Base-by-base conservation (phyloP, 2,113 vertebrate genomes). In the Tragulus kanchil region DNA sequence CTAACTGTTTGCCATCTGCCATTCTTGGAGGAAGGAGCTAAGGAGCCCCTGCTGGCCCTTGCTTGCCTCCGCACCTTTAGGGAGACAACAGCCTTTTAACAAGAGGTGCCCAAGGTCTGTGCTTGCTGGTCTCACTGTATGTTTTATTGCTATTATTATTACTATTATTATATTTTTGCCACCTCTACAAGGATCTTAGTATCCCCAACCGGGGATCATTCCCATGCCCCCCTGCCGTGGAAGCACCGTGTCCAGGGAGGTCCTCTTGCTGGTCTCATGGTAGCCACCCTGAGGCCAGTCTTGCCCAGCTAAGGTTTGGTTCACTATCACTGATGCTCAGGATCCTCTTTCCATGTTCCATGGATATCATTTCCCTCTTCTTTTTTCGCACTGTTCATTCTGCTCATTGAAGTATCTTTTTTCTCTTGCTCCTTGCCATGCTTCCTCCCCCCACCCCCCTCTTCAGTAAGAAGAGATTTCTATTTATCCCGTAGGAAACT, bases 381-480 rank as follows among this genome's bases (percentile, higher is more conserved):
- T 15, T 71, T 59, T 83, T 67, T 67, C 19, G 58, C 45, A 67
- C 3, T 86, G 50, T 8, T n/a, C n/a, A 31, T 5, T 45, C 23
- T 8, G 9, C 28, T 82, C 71, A 31, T 25, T 67, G 62, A 95
- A 85, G 61, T 69, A 52, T 52, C 11, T 52, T 82, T 26, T 6
- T 48, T 58, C 48, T 45, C 8, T 79, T 90, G 52, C 12, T 45
- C 19, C 81, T 62, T 94, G 78, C 67, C 23, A 0, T 85, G 21
- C 17, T 95, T 64, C 96, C 26, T 36, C 61, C 56, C 93, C 36
- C 3, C 50, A 79, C 67, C 93, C 67, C 21, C 69, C 42, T 13
- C 6, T 25, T 92, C 61, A 42, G 78, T 65, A 88, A n/a, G 79
- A 95, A 97, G 81, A 95, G 58, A 94, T 84, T 97, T 97, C 96